Percentiles rank a stretch among this genome's conserved stretches.
Evolutionary conservation across 2,113 vertebrate genomes (phyloP).

Genomic region (Cyphotilapia sp.): DNA sequence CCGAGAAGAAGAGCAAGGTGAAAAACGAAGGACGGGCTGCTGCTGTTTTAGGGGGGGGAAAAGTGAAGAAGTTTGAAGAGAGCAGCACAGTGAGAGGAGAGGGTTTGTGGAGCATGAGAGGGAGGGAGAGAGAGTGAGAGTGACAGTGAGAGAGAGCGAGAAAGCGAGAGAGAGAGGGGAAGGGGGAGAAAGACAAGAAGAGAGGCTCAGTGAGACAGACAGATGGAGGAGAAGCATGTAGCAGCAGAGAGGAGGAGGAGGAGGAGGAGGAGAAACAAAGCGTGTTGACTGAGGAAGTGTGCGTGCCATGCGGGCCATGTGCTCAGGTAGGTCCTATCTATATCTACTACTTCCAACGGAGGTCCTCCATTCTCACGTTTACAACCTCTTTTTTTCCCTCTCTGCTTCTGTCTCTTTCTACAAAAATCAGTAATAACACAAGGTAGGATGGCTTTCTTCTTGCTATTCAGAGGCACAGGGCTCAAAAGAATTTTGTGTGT

Average conservation of each 20-base stretch:
- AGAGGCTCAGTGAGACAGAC: slow-evolving; percentile 51
- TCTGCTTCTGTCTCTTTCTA: neutral
- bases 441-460: neutral
- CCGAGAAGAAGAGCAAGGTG: neutral
- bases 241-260: slow-evolving; percentile 6
- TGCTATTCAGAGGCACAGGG: neutral
- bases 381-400: neutral
- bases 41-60: neutral
- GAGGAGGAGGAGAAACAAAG: slow-evolving; percentile 64
- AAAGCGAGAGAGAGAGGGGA: neutral
- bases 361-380: neutral
- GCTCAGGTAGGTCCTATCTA: slow-evolving; percentile 67
- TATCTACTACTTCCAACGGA: neutral
- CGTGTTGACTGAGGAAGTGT: slow-evolving; percentile 60
- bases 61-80: slow-evolving; percentile 23
- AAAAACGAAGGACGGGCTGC: neutral
- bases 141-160: neutral
- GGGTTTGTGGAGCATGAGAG: neutral
- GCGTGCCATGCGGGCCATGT: slow-evolving; percentile 58
- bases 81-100: neutral
- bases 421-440: neutral
- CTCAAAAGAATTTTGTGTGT: neutral
- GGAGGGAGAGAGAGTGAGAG: neutral
- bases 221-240: slow-evolving; percentile 53
- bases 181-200: slow-evolving; percentile 33